Evolutionary conservation across 2,888 invertebrate species (phyloP).

Genomic region (Halictus ligatus): DNA sequence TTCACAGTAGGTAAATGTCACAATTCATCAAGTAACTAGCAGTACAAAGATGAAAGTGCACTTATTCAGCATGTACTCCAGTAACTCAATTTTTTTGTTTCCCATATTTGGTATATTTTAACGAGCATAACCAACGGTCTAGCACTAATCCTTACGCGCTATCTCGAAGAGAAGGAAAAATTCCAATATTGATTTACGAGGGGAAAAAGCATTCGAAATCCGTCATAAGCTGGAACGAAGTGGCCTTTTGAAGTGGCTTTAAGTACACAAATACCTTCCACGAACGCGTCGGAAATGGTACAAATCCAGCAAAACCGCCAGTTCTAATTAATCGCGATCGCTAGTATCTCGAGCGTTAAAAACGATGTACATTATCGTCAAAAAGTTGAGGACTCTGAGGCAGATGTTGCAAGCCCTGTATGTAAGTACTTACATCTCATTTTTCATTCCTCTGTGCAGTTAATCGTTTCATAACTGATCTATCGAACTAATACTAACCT

Average conservation of each 20-base stretch:
- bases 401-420: background rate
- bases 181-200: conserved; percentile 7
- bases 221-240: background rate
- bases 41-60: background rate
- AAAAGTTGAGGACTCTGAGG: background rate
- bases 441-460: no score
- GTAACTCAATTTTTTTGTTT: conserved; percentile 15
- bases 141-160: background rate
- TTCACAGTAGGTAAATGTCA: background rate
- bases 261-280: background rate
- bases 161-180: background rate
- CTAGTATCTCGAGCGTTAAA: conserved; percentile 13
- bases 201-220: background rate
- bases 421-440: background rate
- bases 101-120: conserved; percentile 7
- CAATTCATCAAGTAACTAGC: background rate
- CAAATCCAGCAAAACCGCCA: conserved; percentile 30
- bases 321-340: conserved; percentile 57
- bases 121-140: conserved; percentile 14
- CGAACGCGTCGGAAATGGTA: background rate
- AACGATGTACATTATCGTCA: conserved; percentile 1
- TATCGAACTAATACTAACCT: no score
- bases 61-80: background rate
- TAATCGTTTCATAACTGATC: no score
- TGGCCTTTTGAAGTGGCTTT: background rate